Conservation (phyloP, 2,888 invertebrate species). For the Gasteruption jaculator region DNA sequence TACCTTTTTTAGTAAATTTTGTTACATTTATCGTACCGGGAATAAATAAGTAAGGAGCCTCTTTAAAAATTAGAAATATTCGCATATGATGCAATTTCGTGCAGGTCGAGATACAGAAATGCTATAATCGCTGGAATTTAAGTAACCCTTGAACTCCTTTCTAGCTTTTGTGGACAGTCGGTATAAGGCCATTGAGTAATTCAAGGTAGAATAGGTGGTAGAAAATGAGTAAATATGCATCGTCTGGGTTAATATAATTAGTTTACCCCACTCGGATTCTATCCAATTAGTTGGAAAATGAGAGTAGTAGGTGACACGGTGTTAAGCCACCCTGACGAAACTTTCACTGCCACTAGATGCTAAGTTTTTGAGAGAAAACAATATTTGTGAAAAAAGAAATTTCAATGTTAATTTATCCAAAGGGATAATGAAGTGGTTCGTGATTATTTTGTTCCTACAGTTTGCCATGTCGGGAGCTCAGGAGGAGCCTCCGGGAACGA, state of each 20-base stretch:
- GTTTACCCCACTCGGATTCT: slow-evolving; percentile 43
- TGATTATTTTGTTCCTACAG: slow-evolving; percentile 40
- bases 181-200: no score
- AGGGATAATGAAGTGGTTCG: slow-evolving; percentile 40
- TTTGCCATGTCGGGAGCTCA: slow-evolving; percentile 43
- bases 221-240: no score
- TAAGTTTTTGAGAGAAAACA: slow-evolving; percentile 15
- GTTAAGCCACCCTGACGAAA: slow-evolving; percentile 36
- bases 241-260: slow-evolving; percentile 47
- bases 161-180: no score
- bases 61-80: no score
- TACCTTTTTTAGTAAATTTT: no score
- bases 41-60: no score
- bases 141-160: no score
- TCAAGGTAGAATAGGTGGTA: no score
- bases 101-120: no score
- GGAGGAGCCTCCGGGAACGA: slow-evolving; percentile 38
- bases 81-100: no score
- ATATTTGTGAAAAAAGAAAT: slow-evolving; percentile 19
- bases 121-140: no score
- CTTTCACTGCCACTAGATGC: slow-evolving; percentile 46
- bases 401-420: slow-evolving; percentile 7
- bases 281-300: slow-evolving; percentile 49
- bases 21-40: no score
- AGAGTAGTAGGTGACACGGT: slow-evolving; percentile 43